Evolutionary conservation across 2,797 vertebrate species (phyloP).

Genomic region (Parotocinclus haroldoi): DNA sequence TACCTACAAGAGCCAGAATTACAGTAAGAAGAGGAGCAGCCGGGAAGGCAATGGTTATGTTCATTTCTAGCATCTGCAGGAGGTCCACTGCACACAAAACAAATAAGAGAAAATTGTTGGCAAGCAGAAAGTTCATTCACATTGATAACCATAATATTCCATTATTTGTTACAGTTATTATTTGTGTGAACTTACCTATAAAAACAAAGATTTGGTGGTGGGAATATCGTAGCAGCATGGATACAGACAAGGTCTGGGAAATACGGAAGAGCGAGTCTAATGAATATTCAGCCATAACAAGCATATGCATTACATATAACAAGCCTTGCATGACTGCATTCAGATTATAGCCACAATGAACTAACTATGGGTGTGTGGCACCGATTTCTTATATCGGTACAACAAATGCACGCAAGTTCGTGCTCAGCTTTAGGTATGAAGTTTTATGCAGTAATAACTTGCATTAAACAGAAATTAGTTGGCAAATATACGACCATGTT

Average conservation of each 20-base stretch:
- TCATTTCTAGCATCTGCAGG: constrained; percentile 99
- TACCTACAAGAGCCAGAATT: constrained; percentile 94
- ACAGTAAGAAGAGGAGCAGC: constrained; percentile 95
- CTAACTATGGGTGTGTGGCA: too few relatives aligned
- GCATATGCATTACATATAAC: neutral
- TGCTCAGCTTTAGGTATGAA: too few relatives aligned
- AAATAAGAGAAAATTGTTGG: neutral
- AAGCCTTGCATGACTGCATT: too few relatives aligned
- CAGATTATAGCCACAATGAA: too few relatives aligned
- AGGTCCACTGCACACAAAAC: constrained; percentile 80
- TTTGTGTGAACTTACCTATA: constrained; percentile 78
- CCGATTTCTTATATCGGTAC: too few relatives aligned
- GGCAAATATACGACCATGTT: too few relatives aligned
- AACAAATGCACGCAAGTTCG: too few relatives aligned
- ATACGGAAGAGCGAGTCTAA: constrained; percentile 22
- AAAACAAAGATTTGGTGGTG: constrained; percentile 99
- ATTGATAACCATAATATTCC: too few relatives aligned
- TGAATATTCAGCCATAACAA: neutral
- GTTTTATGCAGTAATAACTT: too few relatives aligned
- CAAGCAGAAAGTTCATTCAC: neutral
- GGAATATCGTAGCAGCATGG: constrained; percentile 93
- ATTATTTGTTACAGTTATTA: too few relatives aligned
- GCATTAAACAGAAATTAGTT: too few relatives aligned
- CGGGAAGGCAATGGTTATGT: constrained; percentile 97
- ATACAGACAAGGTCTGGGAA: constrained; percentile 89